These are phyloP conservation scores for Halesus radiatus DNA, from an alignment of 1,140 invertebrate genomes.

Conservation along the genomic window DNA sequence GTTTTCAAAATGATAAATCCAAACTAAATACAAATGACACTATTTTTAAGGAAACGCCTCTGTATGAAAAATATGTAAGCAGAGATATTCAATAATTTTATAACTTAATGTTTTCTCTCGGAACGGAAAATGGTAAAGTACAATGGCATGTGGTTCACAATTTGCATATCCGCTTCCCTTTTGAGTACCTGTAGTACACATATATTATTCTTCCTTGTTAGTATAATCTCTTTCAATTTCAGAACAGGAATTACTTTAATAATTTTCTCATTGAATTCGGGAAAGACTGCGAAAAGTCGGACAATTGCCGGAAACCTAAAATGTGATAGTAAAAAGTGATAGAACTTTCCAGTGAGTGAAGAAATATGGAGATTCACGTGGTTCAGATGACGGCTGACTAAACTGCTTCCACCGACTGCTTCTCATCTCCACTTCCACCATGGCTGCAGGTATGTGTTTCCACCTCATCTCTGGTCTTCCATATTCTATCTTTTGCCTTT, in stretches of 20 bases:
- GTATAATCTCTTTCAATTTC: no score
- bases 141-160: no score
- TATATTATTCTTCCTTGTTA: not conserved
- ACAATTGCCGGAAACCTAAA: not conserved
- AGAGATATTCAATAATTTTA: no score
- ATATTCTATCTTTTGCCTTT: no score
- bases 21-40: no score
- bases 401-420: not conserved
- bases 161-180: no score
- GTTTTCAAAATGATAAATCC: no score
- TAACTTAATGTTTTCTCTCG: no score
- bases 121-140: no score
- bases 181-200: not conserved
- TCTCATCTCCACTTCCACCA: not conserved
- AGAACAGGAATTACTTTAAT: not conserved
- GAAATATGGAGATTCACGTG: conserved; percentile 28
- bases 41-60: no score
- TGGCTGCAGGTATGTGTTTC: conserved; percentile 32
- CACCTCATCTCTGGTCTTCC: no score
- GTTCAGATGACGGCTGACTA: conserved; percentile 19
- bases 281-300: not conserved
- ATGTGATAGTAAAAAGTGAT: conserved; percentile 19
- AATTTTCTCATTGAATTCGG: conserved; percentile 5
- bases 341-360: conserved; percentile 29
- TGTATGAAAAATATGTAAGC: no score